Conservation (phyloP, 2,888 invertebrate genomes). For the Perizoma flavofasciatum region DNA sequence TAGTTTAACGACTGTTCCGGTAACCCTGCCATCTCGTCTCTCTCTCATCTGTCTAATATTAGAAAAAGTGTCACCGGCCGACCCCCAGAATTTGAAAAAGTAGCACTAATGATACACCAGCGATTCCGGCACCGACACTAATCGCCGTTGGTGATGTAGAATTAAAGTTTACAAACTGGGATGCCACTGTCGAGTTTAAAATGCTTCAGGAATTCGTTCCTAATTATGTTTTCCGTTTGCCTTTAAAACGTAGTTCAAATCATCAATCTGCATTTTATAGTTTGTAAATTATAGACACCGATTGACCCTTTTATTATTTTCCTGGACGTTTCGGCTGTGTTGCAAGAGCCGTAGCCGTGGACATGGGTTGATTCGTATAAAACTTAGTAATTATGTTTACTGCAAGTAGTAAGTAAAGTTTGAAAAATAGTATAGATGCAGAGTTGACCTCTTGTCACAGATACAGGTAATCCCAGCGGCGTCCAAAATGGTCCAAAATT, state of each 20-base stretch:
- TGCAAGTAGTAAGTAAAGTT: no score
- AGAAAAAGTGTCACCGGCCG: slow-evolving; percentile 38
- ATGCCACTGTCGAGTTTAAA: slow-evolving; percentile 44
- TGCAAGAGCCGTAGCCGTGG: no score
- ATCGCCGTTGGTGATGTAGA: slow-evolving; percentile 62
- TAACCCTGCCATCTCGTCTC: slow-evolving; percentile 44
- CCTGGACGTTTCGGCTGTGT: no score
- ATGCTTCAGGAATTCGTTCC: slow-evolving; percentile 51
- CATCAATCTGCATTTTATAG: no score
- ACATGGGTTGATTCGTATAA: no score
- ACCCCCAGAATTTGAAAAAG: slow-evolving; percentile 52
- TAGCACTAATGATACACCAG: slow-evolving; percentile 68
- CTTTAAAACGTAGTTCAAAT: background rate
- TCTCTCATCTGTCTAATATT: slow-evolving; percentile 43
- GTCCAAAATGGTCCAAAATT: no score
- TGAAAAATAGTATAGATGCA: no score
- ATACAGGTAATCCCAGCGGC: no score
- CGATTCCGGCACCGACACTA: slow-evolving; percentile 73
- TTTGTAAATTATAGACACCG: no score
- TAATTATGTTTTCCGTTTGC: slow-evolving; percentile 36
- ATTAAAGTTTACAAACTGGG: slow-evolving; percentile 55
- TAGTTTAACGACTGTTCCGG: background rate
- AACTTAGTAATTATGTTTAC: no score
- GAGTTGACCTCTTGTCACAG: no score
- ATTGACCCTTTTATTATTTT: no score